A percentile compares a stretch with the other conserved stretches of the same genome.
phyloP scores from a whole-genome alignment of 2,888 invertebrate genomes.

The Leucoptera coffeella region DNA sequence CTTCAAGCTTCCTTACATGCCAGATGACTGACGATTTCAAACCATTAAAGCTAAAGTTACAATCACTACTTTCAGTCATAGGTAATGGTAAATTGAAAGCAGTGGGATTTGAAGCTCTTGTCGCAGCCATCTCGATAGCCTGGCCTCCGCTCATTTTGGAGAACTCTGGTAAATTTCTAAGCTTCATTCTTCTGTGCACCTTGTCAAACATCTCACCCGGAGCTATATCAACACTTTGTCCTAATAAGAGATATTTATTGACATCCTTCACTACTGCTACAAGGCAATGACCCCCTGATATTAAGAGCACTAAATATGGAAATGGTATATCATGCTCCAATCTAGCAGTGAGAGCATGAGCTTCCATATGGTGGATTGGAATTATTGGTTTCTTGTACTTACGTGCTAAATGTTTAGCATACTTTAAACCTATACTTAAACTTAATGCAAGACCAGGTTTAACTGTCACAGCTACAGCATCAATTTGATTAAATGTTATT shows the following conservation, averaged over 20 bases:
- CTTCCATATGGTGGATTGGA: constrained; percentile 99
- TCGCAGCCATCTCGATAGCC: constrained; percentile 80
- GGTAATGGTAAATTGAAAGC: constrained; percentile 64
- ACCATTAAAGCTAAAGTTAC: constrained; percentile 90
- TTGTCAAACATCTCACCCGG: constrained; percentile 96
- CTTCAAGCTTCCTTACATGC: constrained; percentile 48
- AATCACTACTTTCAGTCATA: constrained; percentile 62
- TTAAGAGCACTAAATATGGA: constrained; percentile 83
- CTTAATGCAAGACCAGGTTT: constrained; percentile 80
- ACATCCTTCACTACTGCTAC: constrained; percentile 70
- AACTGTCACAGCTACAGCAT: constrained; percentile 85
- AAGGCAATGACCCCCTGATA: constrained; percentile 92
- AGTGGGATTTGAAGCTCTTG: constrained; percentile 58
- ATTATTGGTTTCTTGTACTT: constrained; percentile 75
- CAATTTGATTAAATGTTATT: constrained; percentile 60
- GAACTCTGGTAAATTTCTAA: constrained; percentile 72
- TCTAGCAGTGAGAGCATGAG: constrained; percentile 88
- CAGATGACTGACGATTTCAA: constrained; percentile 59
- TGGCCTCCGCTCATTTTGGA: constrained; percentile 73
- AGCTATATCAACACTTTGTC: constrained; percentile 74
- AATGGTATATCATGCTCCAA: constrained; percentile 68
- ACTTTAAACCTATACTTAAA: constrained; percentile 71
- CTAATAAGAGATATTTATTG: constrained; percentile 73
- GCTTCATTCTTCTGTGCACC: constrained; percentile 76
- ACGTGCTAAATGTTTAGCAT: constrained; percentile 72